Conservation (phyloP, 2,888 invertebrate genomes). For the Rhagophthalmus giganteus region DNA sequence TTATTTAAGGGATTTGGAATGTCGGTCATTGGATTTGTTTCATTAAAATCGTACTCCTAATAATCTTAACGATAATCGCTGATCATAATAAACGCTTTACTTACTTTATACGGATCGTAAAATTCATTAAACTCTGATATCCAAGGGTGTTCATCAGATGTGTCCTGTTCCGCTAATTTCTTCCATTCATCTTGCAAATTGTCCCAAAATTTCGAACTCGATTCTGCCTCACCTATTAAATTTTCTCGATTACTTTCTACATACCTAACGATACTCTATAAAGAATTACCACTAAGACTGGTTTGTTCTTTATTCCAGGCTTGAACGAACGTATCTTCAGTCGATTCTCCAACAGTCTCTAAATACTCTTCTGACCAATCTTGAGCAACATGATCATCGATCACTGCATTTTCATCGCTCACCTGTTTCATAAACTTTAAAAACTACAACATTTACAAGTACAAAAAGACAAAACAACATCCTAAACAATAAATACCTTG, state of each 20-base stretch:
- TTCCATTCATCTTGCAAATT: conserved; percentile 77
- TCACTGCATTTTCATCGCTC: conserved; percentile 57
- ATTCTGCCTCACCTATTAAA: conserved; percentile 57
- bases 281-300: conserved; percentile 36
- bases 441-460: conserved; percentile 60
- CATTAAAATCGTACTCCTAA: conserved; percentile 73
- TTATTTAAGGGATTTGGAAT: conserved; percentile 79
- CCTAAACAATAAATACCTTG: conserved; percentile 53
- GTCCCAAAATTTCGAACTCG: conserved; percentile 66
- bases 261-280: too few species aligned
- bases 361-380: conserved; percentile 52
- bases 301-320: conserved; percentile 41
- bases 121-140: conserved; percentile 67
- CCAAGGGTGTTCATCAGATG: conserved; percentile 73
- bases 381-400: conserved; percentile 34
- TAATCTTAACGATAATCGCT: background rate
- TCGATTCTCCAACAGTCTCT: conserved; percentile 30
- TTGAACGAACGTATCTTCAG: conserved; percentile 1
- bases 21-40: conserved; percentile 84
- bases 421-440: conserved; percentile 83
- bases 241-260: conserved; percentile 46
- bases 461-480: background rate
- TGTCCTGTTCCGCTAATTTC: conserved; percentile 69
- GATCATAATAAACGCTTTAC: background rate
- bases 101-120: conserved; percentile 65